These are phyloP conservation scores for Fregetta grallaria DNA, from an alignment of 2,113 vertebrate genomes.

Conservation along the genomic window DNA sequence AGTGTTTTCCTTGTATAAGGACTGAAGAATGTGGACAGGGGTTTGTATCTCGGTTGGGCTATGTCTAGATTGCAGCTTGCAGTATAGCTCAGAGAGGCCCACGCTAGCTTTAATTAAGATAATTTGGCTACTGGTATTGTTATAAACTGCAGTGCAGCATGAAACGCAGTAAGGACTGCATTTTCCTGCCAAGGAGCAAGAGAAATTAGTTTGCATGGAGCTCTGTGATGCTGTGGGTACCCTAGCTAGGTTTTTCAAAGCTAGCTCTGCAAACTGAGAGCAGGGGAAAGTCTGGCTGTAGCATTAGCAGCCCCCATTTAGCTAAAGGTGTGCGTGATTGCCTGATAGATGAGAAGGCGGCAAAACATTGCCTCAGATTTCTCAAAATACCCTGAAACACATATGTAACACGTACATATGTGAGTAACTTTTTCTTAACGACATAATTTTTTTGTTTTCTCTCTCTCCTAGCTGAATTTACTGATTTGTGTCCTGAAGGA, in stretches of 20 bases:
- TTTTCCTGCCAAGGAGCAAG: not conserved
- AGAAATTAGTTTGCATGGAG: not conserved
- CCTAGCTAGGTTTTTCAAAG: not conserved
- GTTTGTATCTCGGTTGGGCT: not conserved
- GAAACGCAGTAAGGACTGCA: not conserved
- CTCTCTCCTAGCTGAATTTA: conserved; percentile 85
- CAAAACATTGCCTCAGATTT: not conserved
- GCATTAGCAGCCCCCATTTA: not conserved
- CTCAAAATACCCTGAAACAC: not conserved
- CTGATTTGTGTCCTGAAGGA: conserved; percentile 90
- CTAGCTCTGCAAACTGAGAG: not conserved
- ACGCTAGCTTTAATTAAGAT: conserved; percentile 26
- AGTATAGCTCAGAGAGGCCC: not conserved
- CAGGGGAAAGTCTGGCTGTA: not conserved
- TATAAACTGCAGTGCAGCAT: not conserved
- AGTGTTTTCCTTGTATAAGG: not conserved
- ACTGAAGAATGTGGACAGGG: not conserved
- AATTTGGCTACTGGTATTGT: conserved; percentile 39
- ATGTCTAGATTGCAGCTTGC: not conserved
- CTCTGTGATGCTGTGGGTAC: not conserved
- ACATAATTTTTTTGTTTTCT: not conserved
- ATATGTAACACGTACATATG: not conserved
- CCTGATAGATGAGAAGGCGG: not conserved
- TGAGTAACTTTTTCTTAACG: not conserved
- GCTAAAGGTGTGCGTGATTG: not conserved